Conservation (phyloP, 2,797 vertebrate species). For the Poecile montanus region DNA sequence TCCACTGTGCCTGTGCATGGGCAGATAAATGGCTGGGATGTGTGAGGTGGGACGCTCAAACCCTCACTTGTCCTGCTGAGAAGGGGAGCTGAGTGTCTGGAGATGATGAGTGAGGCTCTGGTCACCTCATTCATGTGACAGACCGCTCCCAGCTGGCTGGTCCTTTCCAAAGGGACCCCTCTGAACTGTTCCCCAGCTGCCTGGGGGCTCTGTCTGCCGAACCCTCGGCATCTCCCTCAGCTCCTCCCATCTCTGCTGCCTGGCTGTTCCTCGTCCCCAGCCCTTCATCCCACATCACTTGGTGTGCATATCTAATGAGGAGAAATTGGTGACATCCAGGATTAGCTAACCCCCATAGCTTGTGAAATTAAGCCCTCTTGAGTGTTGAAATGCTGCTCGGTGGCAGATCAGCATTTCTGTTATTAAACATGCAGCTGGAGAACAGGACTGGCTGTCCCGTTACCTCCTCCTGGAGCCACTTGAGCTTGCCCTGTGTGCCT, state of each 20-base stretch:
- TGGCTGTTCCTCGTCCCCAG: background rate
- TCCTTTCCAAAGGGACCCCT: background rate
- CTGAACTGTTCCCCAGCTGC: accelerated
- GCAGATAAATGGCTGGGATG: background rate
- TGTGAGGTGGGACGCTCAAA: background rate
- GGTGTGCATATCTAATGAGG: background rate
- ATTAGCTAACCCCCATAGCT: background rate
- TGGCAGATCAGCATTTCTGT: background rate
- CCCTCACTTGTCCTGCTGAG: background rate
- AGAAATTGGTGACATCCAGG: background rate
- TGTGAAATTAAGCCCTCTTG: background rate
- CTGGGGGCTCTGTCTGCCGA: background rate
- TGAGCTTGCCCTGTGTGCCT: accelerated
- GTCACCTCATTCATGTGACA: background rate
- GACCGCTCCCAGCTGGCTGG: background rate
- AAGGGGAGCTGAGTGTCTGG: accelerated
- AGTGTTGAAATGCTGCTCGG: background rate
- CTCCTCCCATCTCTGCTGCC: background rate
- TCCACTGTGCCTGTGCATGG: background rate
- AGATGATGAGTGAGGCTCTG: background rate
- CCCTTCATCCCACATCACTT: background rate
- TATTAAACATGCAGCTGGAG: background rate
- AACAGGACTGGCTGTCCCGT: accelerated
- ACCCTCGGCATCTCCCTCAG: background rate
- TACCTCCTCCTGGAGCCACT: background rate